Evolutionary conservation across 1,140 invertebrate species (phyloP).

Genomic region (Cotesia chilonis): DNA sequence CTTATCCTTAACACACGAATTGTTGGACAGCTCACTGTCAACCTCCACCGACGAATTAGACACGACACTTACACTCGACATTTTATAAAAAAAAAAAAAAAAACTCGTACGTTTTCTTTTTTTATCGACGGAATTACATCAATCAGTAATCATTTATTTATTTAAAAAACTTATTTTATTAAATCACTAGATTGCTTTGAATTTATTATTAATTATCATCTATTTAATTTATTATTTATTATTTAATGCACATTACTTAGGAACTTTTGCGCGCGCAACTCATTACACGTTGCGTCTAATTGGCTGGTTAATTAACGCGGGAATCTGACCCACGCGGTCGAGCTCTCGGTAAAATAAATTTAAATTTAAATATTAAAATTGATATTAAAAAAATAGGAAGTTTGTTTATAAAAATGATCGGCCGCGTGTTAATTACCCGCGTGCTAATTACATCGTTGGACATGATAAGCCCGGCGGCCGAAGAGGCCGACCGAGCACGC

Average conservation of each 20-base stretch:
- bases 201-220: not conserved
- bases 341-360: slow-evolving; percentile 14
- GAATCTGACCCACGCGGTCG: slow-evolving; percentile 57
- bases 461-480: slow-evolving; percentile 50
- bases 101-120: not conserved
- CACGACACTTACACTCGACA: slow-evolving; percentile 63
- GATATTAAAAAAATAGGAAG: slow-evolving; percentile 64
- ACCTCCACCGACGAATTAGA: slow-evolving; percentile 65
- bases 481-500: slow-evolving; percentile 43
- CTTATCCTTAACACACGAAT: slow-evolving; percentile 37
- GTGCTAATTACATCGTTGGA: slow-evolving; percentile 19
- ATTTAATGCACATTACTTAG: slow-evolving; percentile 49
- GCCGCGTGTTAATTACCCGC: not conserved
- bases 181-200: not conserved
- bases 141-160: not conserved
- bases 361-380: slow-evolving; percentile 23
- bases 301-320: slow-evolving; percentile 64
- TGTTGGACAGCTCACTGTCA: slow-evolving; percentile 62
- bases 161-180: not conserved
- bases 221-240: slow-evolving; percentile 34
- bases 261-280: slow-evolving; percentile 66
- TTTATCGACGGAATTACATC: not conserved
- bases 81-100: slow-evolving; percentile 38
- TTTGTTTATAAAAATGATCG: slow-evolving; percentile 44
- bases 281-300: slow-evolving; percentile 64